phyloP scores from a whole-genome alignment of 2,888 invertebrate genomes.

The Bombyx huttoni region DNA sequence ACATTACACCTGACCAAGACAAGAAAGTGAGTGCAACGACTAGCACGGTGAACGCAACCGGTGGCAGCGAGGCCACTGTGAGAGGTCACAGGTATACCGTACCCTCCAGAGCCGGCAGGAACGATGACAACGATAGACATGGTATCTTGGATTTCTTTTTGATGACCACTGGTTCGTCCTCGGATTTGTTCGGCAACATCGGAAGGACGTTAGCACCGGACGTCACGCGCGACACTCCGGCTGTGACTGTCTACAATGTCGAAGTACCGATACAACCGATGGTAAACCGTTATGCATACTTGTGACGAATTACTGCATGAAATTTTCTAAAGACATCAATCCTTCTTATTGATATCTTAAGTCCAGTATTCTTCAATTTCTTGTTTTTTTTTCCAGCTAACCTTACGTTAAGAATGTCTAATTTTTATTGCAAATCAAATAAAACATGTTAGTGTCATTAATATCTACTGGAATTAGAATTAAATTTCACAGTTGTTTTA shows the following conservation, averaged over 20 bases:
- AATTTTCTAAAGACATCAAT: not conserved
- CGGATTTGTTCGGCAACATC: constrained; percentile 54
- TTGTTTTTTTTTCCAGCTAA: too few relatives aligned
- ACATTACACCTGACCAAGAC: constrained; percentile 63
- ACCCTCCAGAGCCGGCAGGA: constrained; percentile 67
- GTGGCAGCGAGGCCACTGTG: constrained; percentile 53
- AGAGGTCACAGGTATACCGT: constrained; percentile 47
- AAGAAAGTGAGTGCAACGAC: constrained; percentile 65
- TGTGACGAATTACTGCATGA: constrained; percentile 20
- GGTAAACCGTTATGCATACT: constrained; percentile 43
- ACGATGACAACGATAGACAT: constrained; percentile 59
- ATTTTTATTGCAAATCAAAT: too few relatives aligned
- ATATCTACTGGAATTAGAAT: too few relatives aligned
- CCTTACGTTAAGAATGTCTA: too few relatives aligned
- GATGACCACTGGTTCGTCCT: constrained; percentile 59
- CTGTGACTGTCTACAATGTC: constrained; percentile 48
- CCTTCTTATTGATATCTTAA: too few relatives aligned
- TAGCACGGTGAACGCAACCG: constrained; percentile 55
- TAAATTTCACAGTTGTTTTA: too few relatives aligned
- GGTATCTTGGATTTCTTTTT: constrained; percentile 69
- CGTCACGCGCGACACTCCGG: constrained; percentile 52
- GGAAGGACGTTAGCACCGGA: constrained; percentile 36
- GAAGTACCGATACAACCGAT: constrained; percentile 40
- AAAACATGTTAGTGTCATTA: too few relatives aligned
- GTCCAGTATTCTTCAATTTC: too few relatives aligned